Conservation (phyloP, 2,888 invertebrate species). For the Yponomeuta malinellus region DNA sequence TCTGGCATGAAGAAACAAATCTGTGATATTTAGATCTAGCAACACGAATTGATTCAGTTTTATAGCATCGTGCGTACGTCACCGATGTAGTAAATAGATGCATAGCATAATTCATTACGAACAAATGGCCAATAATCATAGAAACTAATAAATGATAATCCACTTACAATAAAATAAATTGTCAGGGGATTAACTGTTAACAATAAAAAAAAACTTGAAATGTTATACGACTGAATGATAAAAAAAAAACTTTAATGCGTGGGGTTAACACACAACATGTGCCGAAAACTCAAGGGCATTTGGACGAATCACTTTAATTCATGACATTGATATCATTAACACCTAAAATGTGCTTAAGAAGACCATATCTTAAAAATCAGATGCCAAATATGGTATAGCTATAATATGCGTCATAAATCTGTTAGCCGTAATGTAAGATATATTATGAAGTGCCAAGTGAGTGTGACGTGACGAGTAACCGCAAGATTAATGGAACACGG, state of each 20-base stretch:
- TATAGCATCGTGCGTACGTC: conserved; percentile 28
- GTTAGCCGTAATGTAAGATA: background rate
- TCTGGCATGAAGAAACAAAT: conserved; percentile 41
- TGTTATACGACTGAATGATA: background rate
- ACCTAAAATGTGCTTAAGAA: conserved; percentile 12
- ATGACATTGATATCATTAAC: conserved; percentile 40
- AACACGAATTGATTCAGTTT: conserved; percentile 38
- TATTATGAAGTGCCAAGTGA: conserved; percentile 26
- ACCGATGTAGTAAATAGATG: conserved; percentile 2
- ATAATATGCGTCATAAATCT: background rate
- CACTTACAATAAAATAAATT: no score
- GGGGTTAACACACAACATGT: conserved; percentile 3
- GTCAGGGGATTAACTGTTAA: background rate
- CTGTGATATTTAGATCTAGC: conserved; percentile 38
- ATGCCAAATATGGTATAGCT: background rate
- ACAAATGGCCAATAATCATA: no score
- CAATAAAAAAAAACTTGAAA: background rate
- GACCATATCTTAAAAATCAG: background rate
- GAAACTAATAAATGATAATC: no score
- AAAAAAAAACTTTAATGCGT: background rate
- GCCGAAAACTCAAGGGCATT: conserved; percentile 19
- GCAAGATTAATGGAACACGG: conserved; percentile 40
- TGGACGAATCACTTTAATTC: conserved; percentile 40
- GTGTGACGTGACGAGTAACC: conserved; percentile 38
- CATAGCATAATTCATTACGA: no score